A percentile compares a stretch with the other conserved stretches of the same genome.
These are phyloP conservation scores for Neopipo cinnamomea DNA, from an alignment of 2,113 vertebrate species.

Conservation along the genomic window DNA sequence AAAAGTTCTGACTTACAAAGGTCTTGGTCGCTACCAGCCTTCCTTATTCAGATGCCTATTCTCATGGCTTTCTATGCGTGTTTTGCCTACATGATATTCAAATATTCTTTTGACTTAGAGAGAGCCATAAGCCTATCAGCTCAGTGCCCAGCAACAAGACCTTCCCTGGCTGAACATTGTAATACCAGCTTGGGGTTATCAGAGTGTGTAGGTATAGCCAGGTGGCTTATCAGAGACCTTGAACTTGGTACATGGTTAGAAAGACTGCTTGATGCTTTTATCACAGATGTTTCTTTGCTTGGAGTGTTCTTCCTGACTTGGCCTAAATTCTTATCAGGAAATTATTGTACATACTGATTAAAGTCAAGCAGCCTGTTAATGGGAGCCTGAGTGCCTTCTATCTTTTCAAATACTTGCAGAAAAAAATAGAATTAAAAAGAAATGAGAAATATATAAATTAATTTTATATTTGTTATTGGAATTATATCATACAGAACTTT, in stretches of 20 bases:
- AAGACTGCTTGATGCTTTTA: constrained; percentile 45
- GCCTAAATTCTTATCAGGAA: constrained; percentile 23
- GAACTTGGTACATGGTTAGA: constrained; percentile 50
- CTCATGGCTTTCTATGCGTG: neutral
- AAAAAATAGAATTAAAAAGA: neutral
- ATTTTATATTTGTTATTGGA: neutral
- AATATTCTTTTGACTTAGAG: neutral
- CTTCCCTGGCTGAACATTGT: constrained; percentile 52
- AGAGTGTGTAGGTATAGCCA: constrained; percentile 33
- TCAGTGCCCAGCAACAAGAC: constrained; percentile 45
- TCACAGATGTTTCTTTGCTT: constrained; percentile 61
- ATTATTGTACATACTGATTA: neutral
- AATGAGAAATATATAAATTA: neutral
- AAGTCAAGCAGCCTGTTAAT: neutral
- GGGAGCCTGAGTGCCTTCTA: neutral
- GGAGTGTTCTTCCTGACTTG: constrained; percentile 19
- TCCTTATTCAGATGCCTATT: neutral
- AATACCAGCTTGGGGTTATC: constrained; percentile 63
- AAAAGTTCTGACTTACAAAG: neutral
- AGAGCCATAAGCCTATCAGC: neutral
- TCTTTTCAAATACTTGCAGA: neutral
- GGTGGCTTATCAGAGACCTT: constrained; percentile 67
- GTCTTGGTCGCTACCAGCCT: neutral
- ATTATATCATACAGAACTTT: neutral
- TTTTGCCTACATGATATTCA: neutral